phyloP scores from a whole-genome alignment of 2,797 vertebrate species.

The Galagoides demidoff region DNA sequence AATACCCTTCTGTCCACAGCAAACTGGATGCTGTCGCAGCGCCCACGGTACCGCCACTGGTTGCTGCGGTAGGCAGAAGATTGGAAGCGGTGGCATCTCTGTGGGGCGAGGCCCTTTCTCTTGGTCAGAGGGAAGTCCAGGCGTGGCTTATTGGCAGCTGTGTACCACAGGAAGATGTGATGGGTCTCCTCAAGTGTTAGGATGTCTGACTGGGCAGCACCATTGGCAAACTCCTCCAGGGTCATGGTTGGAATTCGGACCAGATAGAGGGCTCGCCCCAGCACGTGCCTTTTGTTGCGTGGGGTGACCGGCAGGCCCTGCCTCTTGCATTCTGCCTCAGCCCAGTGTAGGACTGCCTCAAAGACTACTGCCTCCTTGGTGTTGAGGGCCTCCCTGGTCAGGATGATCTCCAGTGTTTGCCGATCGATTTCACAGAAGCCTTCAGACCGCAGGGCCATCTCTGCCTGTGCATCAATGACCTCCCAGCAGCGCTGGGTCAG shows the following conservation, averaged over 20 bases:
- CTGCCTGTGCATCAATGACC: constrained; percentile 98
- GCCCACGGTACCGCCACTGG: constrained; percentile 98
- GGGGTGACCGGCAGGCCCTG: constrained; percentile 90
- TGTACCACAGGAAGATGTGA: constrained; percentile 98
- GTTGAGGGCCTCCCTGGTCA: constrained; percentile 95
- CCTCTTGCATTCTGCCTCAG: constrained; percentile 94
- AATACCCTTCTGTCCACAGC: constrained; percentile 96
- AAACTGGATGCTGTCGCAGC: constrained; percentile 99
- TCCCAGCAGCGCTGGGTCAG: constrained; percentile 98
- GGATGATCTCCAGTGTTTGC: constrained; percentile 95
- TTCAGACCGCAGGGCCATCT: constrained; percentile 95
- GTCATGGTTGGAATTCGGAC: constrained; percentile 96
- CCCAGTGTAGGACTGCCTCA: constrained; percentile 95
- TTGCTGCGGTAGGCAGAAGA: constrained; percentile 97
- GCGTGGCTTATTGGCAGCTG: constrained; percentile 94
- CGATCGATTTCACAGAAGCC: constrained; percentile 97
- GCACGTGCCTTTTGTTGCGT: constrained; percentile 90
- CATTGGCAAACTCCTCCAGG: constrained; percentile 96
- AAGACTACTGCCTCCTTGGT: constrained; percentile 96
- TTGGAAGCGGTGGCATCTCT: constrained; percentile 96
- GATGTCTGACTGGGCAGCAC: constrained; percentile 95
- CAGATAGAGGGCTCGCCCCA: constrained; percentile 94
- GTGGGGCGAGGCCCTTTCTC: constrained; percentile 92
- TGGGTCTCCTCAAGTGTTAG: constrained; percentile 97
- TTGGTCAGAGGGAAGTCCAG: constrained; percentile 92